phyloP scores from a whole-genome alignment of 1,140 invertebrate species.

The Lasioglossum albipes region DNA sequence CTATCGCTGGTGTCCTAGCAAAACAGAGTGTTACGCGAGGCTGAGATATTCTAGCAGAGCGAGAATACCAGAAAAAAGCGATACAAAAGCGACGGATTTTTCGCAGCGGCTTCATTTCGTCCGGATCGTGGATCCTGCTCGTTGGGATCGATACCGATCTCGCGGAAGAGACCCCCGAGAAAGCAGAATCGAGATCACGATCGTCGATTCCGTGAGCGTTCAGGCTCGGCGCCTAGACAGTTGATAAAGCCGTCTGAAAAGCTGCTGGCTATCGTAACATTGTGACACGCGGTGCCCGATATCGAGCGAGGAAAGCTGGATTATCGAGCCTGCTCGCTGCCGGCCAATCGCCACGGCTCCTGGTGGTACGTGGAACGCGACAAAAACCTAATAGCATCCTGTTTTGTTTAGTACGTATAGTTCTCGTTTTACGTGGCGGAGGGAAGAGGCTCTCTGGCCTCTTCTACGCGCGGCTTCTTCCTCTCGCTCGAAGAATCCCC shows the following conservation, averaged over 20 bases:
- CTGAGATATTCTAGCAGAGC: no score
- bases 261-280: neutral
- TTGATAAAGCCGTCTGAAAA: slow-evolving; percentile 1
- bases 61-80: no score
- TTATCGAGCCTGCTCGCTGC: slow-evolving; percentile 2
- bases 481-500: slow-evolving; percentile 74
- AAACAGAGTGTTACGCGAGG: no score
- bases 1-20: no score
- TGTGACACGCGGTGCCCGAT: neutral
- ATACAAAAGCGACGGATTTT: no score
- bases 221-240: neutral
- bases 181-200: neutral
- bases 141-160: neutral
- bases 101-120: slow-evolving; percentile 23
- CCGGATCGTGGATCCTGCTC: neutral
- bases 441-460: slow-evolving; percentile 33
- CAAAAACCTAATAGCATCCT: slow-evolving; percentile 63
- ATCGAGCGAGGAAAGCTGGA: slow-evolving; percentile 2
- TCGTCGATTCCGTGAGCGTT: neutral
- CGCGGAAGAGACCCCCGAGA: neutral
- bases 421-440: slow-evolving; percentile 50
- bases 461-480: slow-evolving; percentile 59
- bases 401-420: slow-evolving; percentile 54
- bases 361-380: slow-evolving; percentile 12
- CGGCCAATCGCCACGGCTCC: neutral